Evolutionary conservation across 2,888 invertebrate species (phyloP).

Genomic region (Drosophila meridionalis): DNA sequence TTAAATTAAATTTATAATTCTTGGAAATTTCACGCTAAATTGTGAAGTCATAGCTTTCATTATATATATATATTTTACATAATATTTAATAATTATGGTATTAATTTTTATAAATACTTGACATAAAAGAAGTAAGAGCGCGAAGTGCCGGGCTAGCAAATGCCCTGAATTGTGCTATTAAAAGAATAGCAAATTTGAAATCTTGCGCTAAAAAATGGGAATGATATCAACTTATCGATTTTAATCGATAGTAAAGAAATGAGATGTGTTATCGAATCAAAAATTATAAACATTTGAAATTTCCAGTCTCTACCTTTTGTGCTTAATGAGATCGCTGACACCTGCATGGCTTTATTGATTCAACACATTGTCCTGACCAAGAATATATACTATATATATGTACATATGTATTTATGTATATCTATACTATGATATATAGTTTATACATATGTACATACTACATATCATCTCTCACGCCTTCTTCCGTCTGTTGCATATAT

Average conservation of each 20-base stretch:
- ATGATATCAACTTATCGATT: neutral
- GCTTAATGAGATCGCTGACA: too few species aligned
- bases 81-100: neutral
- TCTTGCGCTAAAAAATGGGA: neutral
- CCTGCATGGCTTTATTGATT: too few species aligned
- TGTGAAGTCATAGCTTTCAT: neutral
- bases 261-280: too few species aligned
- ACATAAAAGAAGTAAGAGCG: neutral
- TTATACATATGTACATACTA: too few species aligned
- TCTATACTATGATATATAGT: too few species aligned
- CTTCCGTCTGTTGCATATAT: neutral
- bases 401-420: too few species aligned
- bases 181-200: too few species aligned
- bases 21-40: neutral
- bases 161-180: neutral
- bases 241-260: neutral
- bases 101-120: neutral
- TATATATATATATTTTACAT: neutral
- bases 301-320: neutral
- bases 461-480: neutral
- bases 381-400: neutral
- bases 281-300: neutral
- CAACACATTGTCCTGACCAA: too few species aligned
- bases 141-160: neutral
- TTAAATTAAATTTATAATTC: constrained; percentile 7